Conservation (phyloP, 2,113 vertebrate species). For the Sebastes schlegelii region DNA sequence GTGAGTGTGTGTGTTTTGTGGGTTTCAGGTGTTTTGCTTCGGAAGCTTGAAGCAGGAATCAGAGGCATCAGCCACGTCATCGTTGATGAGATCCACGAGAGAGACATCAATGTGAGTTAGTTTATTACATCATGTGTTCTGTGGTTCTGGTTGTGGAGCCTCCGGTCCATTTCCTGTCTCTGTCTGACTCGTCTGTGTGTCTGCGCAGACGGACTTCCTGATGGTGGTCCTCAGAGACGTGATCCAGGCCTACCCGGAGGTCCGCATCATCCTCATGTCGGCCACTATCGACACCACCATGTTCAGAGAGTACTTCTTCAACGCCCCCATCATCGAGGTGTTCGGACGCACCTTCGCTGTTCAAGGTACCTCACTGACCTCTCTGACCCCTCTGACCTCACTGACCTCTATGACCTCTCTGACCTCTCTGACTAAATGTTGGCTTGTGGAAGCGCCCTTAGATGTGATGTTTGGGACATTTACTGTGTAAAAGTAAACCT, state of each 20-base stretch:
- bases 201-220: slow-evolving; percentile 93
- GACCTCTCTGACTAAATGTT: too few species aligned
- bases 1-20: not conserved
- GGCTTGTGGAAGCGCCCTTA: too few species aligned
- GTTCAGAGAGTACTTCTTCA: slow-evolving; percentile 97
- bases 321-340: slow-evolving; percentile 93
- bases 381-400: too few species aligned
- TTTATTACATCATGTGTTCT: too few species aligned
- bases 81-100: slow-evolving; percentile 98
- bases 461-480: too few species aligned
- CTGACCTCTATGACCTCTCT: too few species aligned
- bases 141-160: not conserved
- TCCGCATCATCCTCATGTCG: slow-evolving; percentile 95
- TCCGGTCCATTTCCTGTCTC: not conserved
- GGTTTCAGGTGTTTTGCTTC: slow-evolving; percentile 90
- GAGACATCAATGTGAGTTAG: slow-evolving; percentile 95
- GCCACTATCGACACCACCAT: slow-evolving; percentile 98
- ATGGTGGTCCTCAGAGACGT: slow-evolving; percentile 97
- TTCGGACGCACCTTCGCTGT: slow-evolving; percentile 94
- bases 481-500: too few species aligned
- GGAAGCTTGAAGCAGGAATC: slow-evolving; percentile 96
- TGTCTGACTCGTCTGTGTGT: not conserved
- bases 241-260: slow-evolving; percentile 91
- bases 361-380: slow-evolving; percentile 84
- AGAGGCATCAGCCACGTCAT: slow-evolving; percentile 98